Evolutionary conservation across 2,113 vertebrate species (phyloP), one percentile per base, ranked within the genome.

Genomic region (Eurystomus gularis): DNA sequence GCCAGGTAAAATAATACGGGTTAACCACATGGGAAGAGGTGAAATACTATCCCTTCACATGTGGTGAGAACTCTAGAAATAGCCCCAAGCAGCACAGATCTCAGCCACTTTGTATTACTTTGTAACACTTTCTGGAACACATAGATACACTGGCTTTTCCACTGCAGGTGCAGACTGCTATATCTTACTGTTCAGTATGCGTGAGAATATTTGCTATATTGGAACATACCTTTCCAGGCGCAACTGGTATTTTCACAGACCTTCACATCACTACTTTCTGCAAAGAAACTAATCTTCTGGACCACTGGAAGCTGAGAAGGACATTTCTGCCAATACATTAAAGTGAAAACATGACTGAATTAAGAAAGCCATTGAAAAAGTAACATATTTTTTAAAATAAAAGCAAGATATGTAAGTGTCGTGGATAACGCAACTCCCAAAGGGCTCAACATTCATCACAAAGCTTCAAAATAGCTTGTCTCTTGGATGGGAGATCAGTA

Each of bases 151-250:
- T 71, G 80, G 25, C 7, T 79, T 78, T 62, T 57, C n/a, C 49
- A 66, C 4, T 15, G 15, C 5, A 89, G 31, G n/a, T 58, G 28
- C 14, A 93, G 31, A 42, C 55, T 55, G 13, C 21, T 48, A 3
- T 29, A 51, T 7, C 60, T 75, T 70, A 28, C 3, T 52, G 7
- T 58, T 73, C 29, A 70, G 21, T 8, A 25, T 40, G 17, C 44
- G 23, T 18, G 15, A 35, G 35, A 57, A 11, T n/a, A 25, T 73
- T 76, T 69, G 37, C 31, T 77, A 1, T 20, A 19, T 7, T 51
- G 26, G 9, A 64, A 33, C n/a, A 44, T 87, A 97, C 96, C 93
- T 97, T 93, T 88, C 93, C 96, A 97, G 65, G 57, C 12, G 75
- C 93, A 97, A 2, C 20, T 39, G 17, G 28, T 58, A 60, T 89